phyloP scores from a whole-genome alignment of 2,113 vertebrate genomes.

The Oxyruncus cristatus region DNA sequence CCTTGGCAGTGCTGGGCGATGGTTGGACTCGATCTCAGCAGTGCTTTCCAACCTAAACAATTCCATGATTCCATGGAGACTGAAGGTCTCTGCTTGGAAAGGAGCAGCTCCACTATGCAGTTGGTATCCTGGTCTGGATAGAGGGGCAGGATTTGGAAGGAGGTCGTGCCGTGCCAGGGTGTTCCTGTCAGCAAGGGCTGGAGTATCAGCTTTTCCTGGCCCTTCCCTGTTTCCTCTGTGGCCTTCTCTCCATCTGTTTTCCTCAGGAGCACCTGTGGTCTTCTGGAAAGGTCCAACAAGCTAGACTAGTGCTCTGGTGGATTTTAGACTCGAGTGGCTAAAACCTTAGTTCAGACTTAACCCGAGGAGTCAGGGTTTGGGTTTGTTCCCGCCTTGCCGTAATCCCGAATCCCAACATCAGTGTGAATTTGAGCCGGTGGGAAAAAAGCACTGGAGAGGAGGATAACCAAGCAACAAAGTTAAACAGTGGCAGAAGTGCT shows the following conservation, averaged over 20 bases:
- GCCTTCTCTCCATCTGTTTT: neutral
- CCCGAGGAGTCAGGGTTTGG: fast-evolving
- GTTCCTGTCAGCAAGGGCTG: neutral
- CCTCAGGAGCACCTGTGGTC: neutral
- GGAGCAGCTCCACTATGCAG: fast-evolving
- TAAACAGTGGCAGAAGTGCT: neutral
- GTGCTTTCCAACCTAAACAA: neutral
- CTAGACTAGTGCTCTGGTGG: neutral
- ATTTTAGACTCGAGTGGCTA: neutral
- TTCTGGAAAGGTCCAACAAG: too few relatives aligned
- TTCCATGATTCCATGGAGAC: neutral
- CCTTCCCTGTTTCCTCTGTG: neutral
- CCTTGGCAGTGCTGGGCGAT: neutral
- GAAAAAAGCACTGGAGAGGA: neutral
- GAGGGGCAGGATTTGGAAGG: neutral
- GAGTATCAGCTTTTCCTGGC: fast-evolving
- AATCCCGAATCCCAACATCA: neutral
- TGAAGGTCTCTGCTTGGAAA: neutral
- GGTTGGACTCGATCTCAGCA: too few relatives aligned
- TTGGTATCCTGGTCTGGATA: neutral
- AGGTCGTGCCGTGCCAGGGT: too few relatives aligned
- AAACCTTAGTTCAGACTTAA: neutral
- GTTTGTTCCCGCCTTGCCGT: neutral
- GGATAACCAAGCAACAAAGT: neutral
- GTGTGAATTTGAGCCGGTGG: neutral